Base-by-base conservation (phyloP, 2,888 invertebrate genomes). In the Eupeodes luniger region DNA sequence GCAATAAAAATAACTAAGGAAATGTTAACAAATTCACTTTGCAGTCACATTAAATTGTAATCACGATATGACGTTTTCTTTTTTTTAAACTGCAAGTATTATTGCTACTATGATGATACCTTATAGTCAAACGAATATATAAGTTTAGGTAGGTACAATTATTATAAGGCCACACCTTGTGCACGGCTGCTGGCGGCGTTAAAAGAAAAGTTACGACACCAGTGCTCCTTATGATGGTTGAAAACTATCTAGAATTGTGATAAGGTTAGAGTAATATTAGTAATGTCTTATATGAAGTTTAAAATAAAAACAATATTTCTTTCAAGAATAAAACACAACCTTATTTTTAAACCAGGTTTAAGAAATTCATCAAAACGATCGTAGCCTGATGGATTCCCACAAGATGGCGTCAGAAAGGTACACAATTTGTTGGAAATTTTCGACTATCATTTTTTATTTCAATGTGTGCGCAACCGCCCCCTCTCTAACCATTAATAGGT, bases 121-220 rank as follows among this genome's bases (percentile, higher is more conserved):
- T 57, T 4, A n/a, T n/a, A 55, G 6, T 5, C 11, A 47, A 11
- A 7, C 49, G 6, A 27, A 66, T 34, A 27, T n/a, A 51, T 14
- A 59, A 5, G 6, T 36, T 36, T 36, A 36, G 36, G 6, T 34
- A 27, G 12, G 27, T 34, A n/a, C n/a, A n/a, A n/a, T n/a, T n/a
- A n/a, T n/a, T n/a, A 14, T 5, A 75, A 47, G 51, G 78, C 78
- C 85, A 75, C 85, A 86, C 85, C 85, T 86, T 74, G 47, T 49
- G 82, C 85, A 82, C 74, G 61, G 78, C 61, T 61, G 72, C 74
- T n/a, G 61, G 78, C 66, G 66, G 27, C 27, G 72, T 27, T 27
- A 74, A 74, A 70, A n/a, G n/a, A n/a, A 44, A 66, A 59, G 19
- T 44, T 44, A 59, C 19, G 49, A 34, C 53, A 55, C 0, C 27